Percentiles rank a stretch among this genome's conserved stretches.
Conservation (phyloP, 2,113 vertebrate species). For the Sturnus vulgaris region DNA sequence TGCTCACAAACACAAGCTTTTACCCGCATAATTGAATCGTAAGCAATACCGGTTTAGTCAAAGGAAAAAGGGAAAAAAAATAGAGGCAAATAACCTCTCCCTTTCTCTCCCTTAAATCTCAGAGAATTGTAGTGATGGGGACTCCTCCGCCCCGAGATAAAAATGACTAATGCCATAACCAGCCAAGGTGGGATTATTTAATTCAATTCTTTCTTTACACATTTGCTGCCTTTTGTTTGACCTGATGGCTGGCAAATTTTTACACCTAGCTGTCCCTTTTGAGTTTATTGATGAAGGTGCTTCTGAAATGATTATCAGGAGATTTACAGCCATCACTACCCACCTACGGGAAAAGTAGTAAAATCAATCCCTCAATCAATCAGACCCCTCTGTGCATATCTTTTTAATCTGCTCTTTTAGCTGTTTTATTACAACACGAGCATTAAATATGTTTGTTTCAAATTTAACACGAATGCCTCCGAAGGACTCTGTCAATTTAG, state of each 20-base stretch:
- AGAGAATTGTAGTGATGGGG: not conserved
- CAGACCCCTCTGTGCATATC: conserved; percentile 53
- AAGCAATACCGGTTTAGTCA: conserved; percentile 57
- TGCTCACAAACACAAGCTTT: conserved; percentile 72
- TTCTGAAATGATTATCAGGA: conserved; percentile 64
- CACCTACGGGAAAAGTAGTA: conserved; percentile 59
- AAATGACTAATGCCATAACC: conserved; percentile 7
- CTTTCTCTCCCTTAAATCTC: not conserved
- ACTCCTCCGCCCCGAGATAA: not conserved
- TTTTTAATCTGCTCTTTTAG: conserved; percentile 63
- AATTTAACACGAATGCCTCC: conserved; percentile 53
- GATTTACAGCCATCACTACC: conserved; percentile 63
- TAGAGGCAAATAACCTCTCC: not conserved
- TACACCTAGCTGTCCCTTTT: conserved; percentile 54
- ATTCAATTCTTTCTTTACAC: conserved; percentile 41
- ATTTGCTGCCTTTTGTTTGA: conserved; percentile 61
- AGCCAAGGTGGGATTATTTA: conserved; percentile 37
- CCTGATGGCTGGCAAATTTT: conserved; percentile 51
- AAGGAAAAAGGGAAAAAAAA: not conserved
- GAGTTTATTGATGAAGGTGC: conserved; percentile 66
- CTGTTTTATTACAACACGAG: conserved; percentile 58
- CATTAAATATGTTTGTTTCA: conserved; percentile 66
- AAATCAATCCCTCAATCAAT: conserved; percentile 64
- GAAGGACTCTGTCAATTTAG: conserved; percentile 52
- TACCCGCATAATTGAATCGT: conserved; percentile 78